Conservation (phyloP, 2,888 invertebrate genomes). For the Orchesellides sinensis region DNA sequence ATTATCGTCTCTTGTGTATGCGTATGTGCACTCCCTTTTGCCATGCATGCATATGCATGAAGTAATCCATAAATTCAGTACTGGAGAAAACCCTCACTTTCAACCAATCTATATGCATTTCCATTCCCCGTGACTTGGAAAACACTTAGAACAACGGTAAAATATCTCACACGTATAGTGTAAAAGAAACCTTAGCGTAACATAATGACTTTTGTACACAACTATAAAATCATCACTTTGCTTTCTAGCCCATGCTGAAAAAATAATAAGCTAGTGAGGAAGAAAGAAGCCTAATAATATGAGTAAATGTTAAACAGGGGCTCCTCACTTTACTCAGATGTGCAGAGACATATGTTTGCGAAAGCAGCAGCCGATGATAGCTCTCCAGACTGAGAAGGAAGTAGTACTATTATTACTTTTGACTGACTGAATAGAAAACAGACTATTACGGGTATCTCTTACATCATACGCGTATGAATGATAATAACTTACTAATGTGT, state of each 20-base stretch:
- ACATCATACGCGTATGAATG: no score
- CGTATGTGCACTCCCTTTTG: background rate
- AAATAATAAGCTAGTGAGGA: background rate
- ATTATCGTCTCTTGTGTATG: constrained; percentile 62
- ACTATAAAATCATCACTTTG: constrained; percentile 1
- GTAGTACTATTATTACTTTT: constrained; percentile 7
- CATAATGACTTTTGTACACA: background rate
- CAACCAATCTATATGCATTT: background rate
- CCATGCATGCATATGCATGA: background rate
- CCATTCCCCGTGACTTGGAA: background rate
- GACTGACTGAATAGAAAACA: background rate
- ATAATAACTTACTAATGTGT: no score
- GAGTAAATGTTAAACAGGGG: background rate
- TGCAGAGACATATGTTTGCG: background rate
- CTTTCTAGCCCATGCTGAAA: background rate
- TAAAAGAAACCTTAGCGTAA: background rate
- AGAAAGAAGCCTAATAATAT: background rate
- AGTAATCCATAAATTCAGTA: background rate
- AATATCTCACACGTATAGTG: background rate
- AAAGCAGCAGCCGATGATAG: background rate
- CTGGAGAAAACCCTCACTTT: background rate
- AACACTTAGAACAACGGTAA: background rate
- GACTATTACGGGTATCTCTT: no score
- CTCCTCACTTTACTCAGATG: no score
- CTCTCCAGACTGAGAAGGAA: background rate